Percentiles rank a stretch among this genome's conserved stretches.
Conservation (phyloP, 1,140 invertebrate genomes). For the Drosophila bifasciata region DNA sequence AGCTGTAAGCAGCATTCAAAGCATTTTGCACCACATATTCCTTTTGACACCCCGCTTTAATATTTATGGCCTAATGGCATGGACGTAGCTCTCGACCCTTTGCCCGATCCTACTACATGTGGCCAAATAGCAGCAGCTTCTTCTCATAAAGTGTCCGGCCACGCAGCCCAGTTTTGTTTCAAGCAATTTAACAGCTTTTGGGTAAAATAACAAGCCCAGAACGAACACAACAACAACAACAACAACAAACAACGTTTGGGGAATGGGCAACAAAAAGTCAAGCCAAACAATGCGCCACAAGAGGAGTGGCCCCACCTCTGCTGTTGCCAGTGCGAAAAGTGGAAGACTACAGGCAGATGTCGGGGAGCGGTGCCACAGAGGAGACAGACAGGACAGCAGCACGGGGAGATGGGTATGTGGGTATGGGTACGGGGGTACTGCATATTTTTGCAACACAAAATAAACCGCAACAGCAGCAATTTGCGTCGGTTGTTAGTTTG, state of each 20-base stretch:
- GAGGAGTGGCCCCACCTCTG: neutral
- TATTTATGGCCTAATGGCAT: conserved; percentile 60
- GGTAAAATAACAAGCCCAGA: conserved; percentile 77
- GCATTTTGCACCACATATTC: conserved; percentile 64
- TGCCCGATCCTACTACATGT: conserved; percentile 28
- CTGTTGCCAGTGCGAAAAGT: conserved; percentile 1
- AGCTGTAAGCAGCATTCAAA: conserved; percentile 35
- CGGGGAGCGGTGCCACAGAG: neutral
- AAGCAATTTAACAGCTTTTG: conserved; percentile 82
- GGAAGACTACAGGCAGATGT: conserved; percentile 2
- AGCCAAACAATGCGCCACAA: conserved; percentile 70
- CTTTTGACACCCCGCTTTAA: conserved; percentile 61
- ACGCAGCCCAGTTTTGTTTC: conserved; percentile 64
- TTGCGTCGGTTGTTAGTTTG: conserved; percentile 77
- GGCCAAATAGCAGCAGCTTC: conserved; percentile 37
- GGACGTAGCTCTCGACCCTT: conserved; percentile 15
- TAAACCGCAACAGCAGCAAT: conserved; percentile 80
- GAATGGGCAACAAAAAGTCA: conserved; percentile 70
- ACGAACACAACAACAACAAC: conserved; percentile 50
- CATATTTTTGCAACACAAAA: conserved; percentile 81
- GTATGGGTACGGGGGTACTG: conserved; percentile 13
- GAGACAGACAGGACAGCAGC: conserved; percentile 13
- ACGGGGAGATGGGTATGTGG: too few relatives aligned
- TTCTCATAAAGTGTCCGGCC: conserved; percentile 31
- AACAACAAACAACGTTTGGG: conserved; percentile 50